Conservation (phyloP, 2,888 invertebrate genomes). For the Drosophila fulvimacula region DNA sequence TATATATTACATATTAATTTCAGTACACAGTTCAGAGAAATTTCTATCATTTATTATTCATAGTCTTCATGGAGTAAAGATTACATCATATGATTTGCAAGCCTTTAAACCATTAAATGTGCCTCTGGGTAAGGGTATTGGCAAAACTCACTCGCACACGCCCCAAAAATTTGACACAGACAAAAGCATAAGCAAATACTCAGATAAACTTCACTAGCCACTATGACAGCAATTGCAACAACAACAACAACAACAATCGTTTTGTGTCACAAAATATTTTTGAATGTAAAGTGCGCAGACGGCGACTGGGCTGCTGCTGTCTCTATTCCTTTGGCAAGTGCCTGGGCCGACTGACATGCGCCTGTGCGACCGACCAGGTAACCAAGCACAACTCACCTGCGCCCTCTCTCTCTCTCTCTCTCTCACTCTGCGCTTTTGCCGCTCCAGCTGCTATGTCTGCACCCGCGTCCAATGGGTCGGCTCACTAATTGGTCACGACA, state of each 20-base stretch:
- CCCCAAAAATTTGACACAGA: constrained; percentile 65
- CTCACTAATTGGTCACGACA: constrained; percentile 79
- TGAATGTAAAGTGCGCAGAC: constrained; percentile 72
- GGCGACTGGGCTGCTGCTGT: constrained; percentile 62
- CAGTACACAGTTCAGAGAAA: no score
- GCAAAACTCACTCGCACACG: constrained; percentile 57
- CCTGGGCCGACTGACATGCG: constrained; percentile 65
- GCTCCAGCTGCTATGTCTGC: constrained; percentile 18
- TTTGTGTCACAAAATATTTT: constrained; percentile 80
- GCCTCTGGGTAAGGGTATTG: constrained; percentile 24
- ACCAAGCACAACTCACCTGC: constrained; percentile 20
- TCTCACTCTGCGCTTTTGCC: background rate
- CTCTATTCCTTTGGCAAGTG: constrained; percentile 62
- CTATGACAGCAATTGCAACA: constrained; percentile 19
- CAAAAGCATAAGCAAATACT: constrained; percentile 60
- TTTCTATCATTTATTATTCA: background rate
- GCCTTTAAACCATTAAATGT: background rate
- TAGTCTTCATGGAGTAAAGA: background rate
- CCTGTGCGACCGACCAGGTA: constrained; percentile 60
- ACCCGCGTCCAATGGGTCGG: constrained; percentile 48
- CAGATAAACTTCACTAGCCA: constrained; percentile 29
- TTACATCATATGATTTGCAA: background rate
- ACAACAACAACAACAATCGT: constrained; percentile 54
- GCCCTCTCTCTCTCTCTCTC: background rate
- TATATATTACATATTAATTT: no score